Conservation (phyloP, 1,140 invertebrate species). For the Zelostemma sp. region DNA sequence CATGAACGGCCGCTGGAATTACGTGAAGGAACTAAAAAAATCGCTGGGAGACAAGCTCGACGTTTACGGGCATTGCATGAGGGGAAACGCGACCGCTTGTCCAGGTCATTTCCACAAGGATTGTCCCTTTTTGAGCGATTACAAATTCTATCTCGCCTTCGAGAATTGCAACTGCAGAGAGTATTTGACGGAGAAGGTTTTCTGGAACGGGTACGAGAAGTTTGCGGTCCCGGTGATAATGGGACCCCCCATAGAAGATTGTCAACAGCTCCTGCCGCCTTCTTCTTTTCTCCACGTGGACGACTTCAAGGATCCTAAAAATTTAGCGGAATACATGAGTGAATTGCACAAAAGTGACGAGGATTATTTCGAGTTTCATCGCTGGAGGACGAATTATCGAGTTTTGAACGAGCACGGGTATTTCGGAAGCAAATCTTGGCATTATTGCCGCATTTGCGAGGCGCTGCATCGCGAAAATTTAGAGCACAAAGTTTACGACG, state of each 20-base stretch:
- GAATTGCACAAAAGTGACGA: conserved; percentile 72
- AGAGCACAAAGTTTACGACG: conserved; percentile 69
- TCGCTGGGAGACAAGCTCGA: conserved; percentile 53
- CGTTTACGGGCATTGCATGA: conserved; percentile 55
- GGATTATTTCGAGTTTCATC: conserved; percentile 75
- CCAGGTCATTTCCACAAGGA: conserved; percentile 74
- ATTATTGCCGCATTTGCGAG: conserved; percentile 87
- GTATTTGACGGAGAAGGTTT: conserved; percentile 81
- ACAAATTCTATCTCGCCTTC: conserved; percentile 83
- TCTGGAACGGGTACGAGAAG: conserved; percentile 75
- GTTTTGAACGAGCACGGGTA: conserved; percentile 82
- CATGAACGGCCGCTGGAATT: conserved; percentile 72
- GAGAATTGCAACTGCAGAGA: conserved; percentile 82
- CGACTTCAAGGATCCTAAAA: conserved; percentile 75
- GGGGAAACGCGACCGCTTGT: conserved; percentile 65
- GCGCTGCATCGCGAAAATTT: conserved; percentile 76
- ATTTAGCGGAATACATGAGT: conserved; percentile 75
- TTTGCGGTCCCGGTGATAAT: conserved; percentile 79
- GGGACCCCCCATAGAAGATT: conserved; percentile 72
- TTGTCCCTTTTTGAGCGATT: conserved; percentile 72
- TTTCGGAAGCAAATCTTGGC: conserved; percentile 76
- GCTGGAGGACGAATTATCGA: conserved; percentile 77
- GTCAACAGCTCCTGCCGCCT: conserved; percentile 73
- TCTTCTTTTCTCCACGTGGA: conserved; percentile 81
- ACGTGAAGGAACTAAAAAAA: conserved; percentile 72